Evolutionary conservation across 2,888 invertebrate genomes (phyloP).

Genomic region (Cantharis rufa): DNA sequence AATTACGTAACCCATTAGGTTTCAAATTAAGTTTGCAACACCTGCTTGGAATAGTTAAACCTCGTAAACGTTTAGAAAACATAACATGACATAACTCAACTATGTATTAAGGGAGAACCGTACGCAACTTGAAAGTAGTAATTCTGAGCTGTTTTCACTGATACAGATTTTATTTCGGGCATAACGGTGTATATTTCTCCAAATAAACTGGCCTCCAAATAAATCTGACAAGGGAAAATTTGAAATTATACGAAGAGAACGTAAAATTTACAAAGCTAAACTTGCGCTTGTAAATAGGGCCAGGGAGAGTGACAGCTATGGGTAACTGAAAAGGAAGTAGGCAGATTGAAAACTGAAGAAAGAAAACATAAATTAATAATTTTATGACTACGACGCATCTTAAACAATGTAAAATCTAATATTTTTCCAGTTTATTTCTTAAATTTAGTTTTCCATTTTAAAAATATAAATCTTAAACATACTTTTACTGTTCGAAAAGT

Average conservation of each 20-base stretch:
- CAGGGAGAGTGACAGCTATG: no score
- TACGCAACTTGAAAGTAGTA: background rate
- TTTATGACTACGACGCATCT: background rate
- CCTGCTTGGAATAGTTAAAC: background rate
- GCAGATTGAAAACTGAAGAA: no score
- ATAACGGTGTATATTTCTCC: background rate
- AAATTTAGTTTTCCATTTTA: background rate
- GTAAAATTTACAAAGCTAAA: no score
- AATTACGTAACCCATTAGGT: background rate
- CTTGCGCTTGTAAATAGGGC: no score
- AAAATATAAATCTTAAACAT: background rate
- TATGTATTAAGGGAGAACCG: background rate
- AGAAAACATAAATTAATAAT: background rate
- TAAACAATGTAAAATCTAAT: background rate
- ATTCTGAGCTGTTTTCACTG: background rate
- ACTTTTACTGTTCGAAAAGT: background rate
- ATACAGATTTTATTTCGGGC: background rate
- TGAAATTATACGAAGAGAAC: no score
- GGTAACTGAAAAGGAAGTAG: no score
- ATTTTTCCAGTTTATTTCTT: background rate
- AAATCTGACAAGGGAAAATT: background rate
- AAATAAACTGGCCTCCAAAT: background rate
- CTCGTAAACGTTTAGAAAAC: background rate
- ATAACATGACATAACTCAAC: background rate
- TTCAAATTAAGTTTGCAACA: background rate